A percentile compares a stretch with the other conserved stretches of the same genome.
Evolutionary conservation across 2,888 invertebrate species (phyloP).

Genomic region (Drosophila pullipes): DNA sequence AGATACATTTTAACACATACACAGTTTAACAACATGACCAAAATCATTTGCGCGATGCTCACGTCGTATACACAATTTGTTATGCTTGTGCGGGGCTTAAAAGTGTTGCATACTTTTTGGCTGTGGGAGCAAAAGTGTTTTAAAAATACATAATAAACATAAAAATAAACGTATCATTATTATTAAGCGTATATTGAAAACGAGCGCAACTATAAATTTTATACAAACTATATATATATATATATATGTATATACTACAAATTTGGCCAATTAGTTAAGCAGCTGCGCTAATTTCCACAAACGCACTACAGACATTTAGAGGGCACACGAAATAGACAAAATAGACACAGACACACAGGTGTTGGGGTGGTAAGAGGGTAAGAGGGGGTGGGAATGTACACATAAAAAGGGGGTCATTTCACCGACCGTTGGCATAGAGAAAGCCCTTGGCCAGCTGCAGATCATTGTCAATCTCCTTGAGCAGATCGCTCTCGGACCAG

Average conservation of each 20-base stretch:
- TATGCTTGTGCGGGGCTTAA: not conserved
- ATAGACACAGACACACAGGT: not conserved
- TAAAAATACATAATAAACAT: conserved; percentile 23
- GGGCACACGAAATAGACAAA: conserved; percentile 43
- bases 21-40: conserved; percentile 40
- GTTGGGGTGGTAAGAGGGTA: not conserved
- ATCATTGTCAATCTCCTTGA: conserved; percentile 89
- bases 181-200: conserved; percentile 29
- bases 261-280: conserved; percentile 50
- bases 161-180: conserved; percentile 35
- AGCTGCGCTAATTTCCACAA: conserved; percentile 50
- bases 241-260: conserved; percentile 10
- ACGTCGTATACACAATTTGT: conserved; percentile 74
- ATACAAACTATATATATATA: conserved; percentile 8
- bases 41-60: conserved; percentile 46
- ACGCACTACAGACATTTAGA: conserved; percentile 38
- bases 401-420: conserved; percentile 11
- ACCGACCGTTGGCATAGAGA: conserved; percentile 86
- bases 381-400: not conserved
- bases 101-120: conserved; percentile 71
- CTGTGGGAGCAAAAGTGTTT: conserved; percentile 38
- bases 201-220: conserved; percentile 36
- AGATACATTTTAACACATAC: conserved; percentile 36
- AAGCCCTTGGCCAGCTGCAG: conserved; percentile 87
- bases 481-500: conserved; percentile 86